phyloP scores from a whole-genome alignment of 1,140 invertebrate genomes.

The Metaphire vulgaris region DNA sequence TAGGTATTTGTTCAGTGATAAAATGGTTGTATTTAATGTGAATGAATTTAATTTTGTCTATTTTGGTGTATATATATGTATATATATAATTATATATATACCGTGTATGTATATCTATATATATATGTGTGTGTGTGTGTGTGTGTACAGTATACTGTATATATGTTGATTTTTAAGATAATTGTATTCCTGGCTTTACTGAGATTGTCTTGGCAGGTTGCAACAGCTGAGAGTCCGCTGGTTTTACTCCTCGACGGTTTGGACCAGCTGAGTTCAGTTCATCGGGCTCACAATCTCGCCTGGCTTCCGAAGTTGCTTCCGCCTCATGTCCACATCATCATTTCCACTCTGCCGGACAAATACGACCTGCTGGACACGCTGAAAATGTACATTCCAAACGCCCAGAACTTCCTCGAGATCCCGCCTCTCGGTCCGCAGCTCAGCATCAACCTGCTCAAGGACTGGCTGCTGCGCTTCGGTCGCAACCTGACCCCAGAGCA shows the following conservation, averaged over 20 bases:
- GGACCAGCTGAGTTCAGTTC: constrained; percentile 37
- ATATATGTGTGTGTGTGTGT: too few relatives aligned
- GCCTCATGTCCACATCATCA: constrained; percentile 53
- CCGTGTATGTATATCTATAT: too few relatives aligned
- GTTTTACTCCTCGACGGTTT: constrained; percentile 45
- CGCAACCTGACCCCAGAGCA: constrained; percentile 34
- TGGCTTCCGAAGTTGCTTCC: constrained; percentile 45
- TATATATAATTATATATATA: too few relatives aligned
- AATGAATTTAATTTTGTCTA: too few relatives aligned
- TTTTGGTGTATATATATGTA: too few relatives aligned
- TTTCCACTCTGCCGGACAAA: constrained; percentile 37
- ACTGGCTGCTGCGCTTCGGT: constrained; percentile 3
- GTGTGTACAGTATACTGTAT: too few relatives aligned
- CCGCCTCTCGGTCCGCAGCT: constrained; percentile 32
- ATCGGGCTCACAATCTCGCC: constrained; percentile 40
- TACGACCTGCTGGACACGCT: constrained; percentile 34
- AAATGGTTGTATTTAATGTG: too few relatives aligned
- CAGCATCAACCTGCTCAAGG: constrained; percentile 35
- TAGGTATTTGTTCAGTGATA: too few relatives aligned
- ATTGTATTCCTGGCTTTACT: too few relatives aligned
- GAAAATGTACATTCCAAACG: constrained; percentile 33
- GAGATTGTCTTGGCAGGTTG: too few relatives aligned
- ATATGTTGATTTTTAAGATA: too few relatives aligned
- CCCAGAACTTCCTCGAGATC: constrained; percentile 34
- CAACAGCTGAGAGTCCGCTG: constrained; percentile 26